A percentile compares a stretch with the other conserved stretches of the same genome.
These are phyloP conservation scores for Pangasius larnaudii DNA, from an alignment of 2,797 vertebrate genomes.

Conservation along the genomic window DNA sequence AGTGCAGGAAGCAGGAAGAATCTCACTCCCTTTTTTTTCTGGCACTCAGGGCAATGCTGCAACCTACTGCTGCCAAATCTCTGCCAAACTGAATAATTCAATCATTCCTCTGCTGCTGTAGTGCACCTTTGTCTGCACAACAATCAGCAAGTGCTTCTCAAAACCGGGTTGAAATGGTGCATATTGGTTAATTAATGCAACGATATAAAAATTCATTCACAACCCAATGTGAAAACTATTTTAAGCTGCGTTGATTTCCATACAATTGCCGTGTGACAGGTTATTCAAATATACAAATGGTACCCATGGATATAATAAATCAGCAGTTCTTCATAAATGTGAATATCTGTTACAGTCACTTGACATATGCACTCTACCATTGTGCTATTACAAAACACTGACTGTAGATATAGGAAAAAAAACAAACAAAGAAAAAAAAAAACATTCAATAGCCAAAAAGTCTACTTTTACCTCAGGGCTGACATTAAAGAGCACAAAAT, in stretches of 20 bases:
- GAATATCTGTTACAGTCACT: conserved; percentile 21
- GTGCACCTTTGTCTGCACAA: conserved; percentile 74
- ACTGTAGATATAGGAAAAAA: neutral
- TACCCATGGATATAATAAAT: conserved; percentile 29
- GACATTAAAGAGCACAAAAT: conserved; percentile 31
- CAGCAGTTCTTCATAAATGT: conserved; percentile 16
- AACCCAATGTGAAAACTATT: conserved; percentile 45
- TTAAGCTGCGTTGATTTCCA: conserved; percentile 51
- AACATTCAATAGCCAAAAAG: neutral
- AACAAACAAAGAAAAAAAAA: neutral
- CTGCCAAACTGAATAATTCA: conserved; percentile 86
- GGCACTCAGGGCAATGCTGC: conserved; percentile 80
- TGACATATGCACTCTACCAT: neutral
- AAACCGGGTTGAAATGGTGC: conserved; percentile 59
- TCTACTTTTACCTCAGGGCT: conserved; percentile 10
- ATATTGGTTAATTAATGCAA: conserved; percentile 43
- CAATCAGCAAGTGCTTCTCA: conserved; percentile 72
- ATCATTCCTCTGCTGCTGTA: conserved; percentile 72
- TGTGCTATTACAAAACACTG: conserved; percentile 7
- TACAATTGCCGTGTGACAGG: conserved; percentile 49
- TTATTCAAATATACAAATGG: conserved; percentile 34
- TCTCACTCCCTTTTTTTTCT: conserved; percentile 66
- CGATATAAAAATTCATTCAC: conserved; percentile 50
- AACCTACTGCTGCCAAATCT: conserved; percentile 78
- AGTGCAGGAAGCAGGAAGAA: conserved; percentile 80